These are phyloP conservation scores for Prietella phreatophila DNA, from an alignment of 2,113 vertebrate species.

Conservation along the genomic window DNA sequence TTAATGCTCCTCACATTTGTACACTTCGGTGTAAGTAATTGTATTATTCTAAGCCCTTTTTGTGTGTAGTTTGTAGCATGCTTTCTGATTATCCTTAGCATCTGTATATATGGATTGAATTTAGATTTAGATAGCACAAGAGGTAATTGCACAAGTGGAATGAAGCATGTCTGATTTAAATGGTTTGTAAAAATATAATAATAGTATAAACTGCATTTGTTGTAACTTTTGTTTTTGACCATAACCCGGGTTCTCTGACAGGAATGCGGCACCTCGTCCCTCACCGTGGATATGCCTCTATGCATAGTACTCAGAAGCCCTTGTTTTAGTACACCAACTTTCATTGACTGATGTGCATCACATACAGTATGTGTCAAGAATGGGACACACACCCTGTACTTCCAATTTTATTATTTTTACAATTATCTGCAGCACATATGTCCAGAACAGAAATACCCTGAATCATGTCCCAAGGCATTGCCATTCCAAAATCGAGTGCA, in stretches of 20 bases:
- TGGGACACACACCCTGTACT: too few relatives aligned
- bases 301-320: background rate
- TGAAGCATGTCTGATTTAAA: constrained; percentile 14
- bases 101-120: background rate
- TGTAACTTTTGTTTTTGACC: background rate
- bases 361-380: background rate
- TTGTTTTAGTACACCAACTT: background rate
- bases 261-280: background rate
- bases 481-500: background rate
- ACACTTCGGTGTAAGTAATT: background rate
- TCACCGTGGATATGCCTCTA: background rate
- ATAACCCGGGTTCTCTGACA: background rate
- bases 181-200: background rate
- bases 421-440: background rate
- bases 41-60: background rate
- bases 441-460: background rate
- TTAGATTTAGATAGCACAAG: background rate
- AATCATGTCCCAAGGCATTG: background rate
- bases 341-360: background rate
- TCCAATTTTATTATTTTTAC: too few relatives aligned
- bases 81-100: background rate
- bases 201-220: background rate
- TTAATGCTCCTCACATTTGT: background rate
- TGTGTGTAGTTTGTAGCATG: background rate
- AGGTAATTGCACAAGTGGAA: background rate